Evolutionary conservation across 2,797 vertebrate species (phyloP).

Genomic region (Characodon lateralis): DNA sequence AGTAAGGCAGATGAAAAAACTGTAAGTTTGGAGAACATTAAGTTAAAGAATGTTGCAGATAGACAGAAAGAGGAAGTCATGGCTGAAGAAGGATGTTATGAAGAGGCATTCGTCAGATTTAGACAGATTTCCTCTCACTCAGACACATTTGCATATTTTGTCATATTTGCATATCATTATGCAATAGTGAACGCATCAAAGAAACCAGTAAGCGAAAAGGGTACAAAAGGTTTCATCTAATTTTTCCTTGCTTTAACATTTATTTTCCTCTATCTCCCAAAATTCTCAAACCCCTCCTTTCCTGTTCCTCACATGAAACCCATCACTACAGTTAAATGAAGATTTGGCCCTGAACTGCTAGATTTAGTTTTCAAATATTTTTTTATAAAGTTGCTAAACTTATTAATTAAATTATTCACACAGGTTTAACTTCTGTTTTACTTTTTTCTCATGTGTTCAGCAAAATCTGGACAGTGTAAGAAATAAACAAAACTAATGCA

Average conservation of each 20-base stretch:
- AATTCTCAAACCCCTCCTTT: conserved; percentile 18
- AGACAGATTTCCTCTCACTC: conserved; percentile 47
- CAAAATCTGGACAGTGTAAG: not conserved
- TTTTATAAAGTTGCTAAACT: conserved; percentile 8
- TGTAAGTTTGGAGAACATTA: conserved; percentile 25
- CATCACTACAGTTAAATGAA: conserved; percentile 10
- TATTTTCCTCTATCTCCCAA: conserved; percentile 21
- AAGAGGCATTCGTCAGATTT: conserved; percentile 25
- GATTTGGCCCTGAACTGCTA: not conserved
- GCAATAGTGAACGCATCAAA: conserved; percentile 46
- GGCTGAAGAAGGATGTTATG: conserved; percentile 33
- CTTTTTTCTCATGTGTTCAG: not conserved
- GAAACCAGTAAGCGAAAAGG: conserved; percentile 29
- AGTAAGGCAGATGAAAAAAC: conserved; percentile 7
- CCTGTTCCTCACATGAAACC: conserved; percentile 24
- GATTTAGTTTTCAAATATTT: conserved; percentile 4
- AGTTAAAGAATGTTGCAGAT: conserved; percentile 12
- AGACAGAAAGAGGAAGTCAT: conserved; percentile 16
- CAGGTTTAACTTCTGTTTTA: not conserved
- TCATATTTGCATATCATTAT: conserved; percentile 67
- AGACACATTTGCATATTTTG: conserved; percentile 56
- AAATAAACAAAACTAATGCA: not conserved
- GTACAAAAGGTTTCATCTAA: conserved; percentile 49
- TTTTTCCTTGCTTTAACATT: conserved; percentile 27
- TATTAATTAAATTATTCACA: conserved; percentile 3